phyloP scores from a whole-genome alignment of 92 coral and sea anemone genomes.

The Anthopleura xanthogrammica region DNA sequence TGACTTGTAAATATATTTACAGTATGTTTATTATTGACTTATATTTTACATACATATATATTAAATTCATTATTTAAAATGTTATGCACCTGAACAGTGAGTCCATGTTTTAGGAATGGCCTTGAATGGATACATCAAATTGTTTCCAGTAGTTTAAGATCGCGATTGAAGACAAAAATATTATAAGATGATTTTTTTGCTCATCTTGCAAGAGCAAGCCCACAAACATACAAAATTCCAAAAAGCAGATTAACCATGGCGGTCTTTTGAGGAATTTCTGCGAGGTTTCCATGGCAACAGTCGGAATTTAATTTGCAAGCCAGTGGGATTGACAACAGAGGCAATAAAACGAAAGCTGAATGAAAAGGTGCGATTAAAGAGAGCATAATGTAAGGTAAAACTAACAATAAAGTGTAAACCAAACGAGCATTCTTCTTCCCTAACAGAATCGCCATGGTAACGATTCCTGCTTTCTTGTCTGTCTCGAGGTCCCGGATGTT shows the following conservation, averaged over 20 bases:
- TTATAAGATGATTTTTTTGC: not conserved
- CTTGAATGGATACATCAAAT: too few species aligned
- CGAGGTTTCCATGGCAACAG: slow-evolving; percentile 61
- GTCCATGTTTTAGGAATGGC: too few species aligned
- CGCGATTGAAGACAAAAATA: not conserved
- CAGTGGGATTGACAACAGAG: slow-evolving; percentile 61
- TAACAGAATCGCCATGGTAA: slow-evolving; percentile 66
- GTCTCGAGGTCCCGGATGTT: slow-evolving; percentile 80
- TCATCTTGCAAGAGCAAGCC: slow-evolving; percentile 7
- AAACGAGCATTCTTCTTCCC: slow-evolving; percentile 58
- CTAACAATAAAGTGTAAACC: slow-evolving; percentile 50
- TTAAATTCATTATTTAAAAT: not conserved
- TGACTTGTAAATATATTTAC: slow-evolving; percentile 48
- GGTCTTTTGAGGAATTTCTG: slow-evolving; percentile 60
- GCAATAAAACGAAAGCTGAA: slow-evolving; percentile 48
- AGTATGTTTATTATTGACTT: not conserved
- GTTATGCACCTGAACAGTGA: not conserved
- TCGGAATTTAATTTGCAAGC: slow-evolving; percentile 49
- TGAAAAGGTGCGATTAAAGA: slow-evolving; percentile 30
- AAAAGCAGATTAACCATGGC: slow-evolving; percentile 66
- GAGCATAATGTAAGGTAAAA: slow-evolving; percentile 54
- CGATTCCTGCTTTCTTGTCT: slow-evolving; percentile 65
- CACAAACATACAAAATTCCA: slow-evolving; percentile 59
- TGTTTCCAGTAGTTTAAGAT: not conserved
- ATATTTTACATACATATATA: not conserved